A percentile compares a stretch with the other conserved stretches of the same genome.
Conservation (phyloP, 2,888 invertebrate species). For the Cacoxenus indagator region DNA sequence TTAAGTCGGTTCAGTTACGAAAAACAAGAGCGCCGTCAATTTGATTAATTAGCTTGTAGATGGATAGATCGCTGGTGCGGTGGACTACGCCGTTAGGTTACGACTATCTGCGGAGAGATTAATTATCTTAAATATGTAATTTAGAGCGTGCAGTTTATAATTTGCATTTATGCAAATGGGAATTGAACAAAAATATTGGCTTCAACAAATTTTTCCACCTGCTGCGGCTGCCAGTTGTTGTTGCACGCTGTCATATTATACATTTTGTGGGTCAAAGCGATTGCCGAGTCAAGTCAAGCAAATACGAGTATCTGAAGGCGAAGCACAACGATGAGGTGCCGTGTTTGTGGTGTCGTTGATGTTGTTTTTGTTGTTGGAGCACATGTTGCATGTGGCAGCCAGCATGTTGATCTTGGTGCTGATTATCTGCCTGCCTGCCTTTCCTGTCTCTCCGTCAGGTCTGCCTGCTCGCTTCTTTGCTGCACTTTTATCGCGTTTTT, state of each 20-base stretch:
- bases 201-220: constrained; percentile 2
- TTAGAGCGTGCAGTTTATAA: too few species aligned
- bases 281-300: neutral
- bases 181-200: neutral
- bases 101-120: too few species aligned
- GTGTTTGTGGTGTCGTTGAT: neutral
- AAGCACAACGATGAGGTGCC: neutral
- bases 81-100: too few species aligned
- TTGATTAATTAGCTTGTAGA: too few species aligned
- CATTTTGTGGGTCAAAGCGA: constrained; percentile 21
- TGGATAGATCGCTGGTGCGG: too few species aligned
- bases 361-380: neutral
- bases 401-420: constrained; percentile 9
- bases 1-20: too few species aligned
- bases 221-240: neutral
- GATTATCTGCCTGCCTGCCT: too few species aligned
- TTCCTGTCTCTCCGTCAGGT: too few species aligned
- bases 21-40: too few species aligned
- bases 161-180: neutral
- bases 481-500: constrained; percentile 1
- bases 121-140: too few species aligned
- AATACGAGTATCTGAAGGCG: too few species aligned
- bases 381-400: constrained; percentile 12
- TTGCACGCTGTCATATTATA: constrained; percentile 10
- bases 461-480: constrained; percentile 3